Evolutionary conservation across 2,113 vertebrate species (phyloP), one percentile per base, ranked within the genome.

Genomic region (Tursiops truncatus): DNA sequence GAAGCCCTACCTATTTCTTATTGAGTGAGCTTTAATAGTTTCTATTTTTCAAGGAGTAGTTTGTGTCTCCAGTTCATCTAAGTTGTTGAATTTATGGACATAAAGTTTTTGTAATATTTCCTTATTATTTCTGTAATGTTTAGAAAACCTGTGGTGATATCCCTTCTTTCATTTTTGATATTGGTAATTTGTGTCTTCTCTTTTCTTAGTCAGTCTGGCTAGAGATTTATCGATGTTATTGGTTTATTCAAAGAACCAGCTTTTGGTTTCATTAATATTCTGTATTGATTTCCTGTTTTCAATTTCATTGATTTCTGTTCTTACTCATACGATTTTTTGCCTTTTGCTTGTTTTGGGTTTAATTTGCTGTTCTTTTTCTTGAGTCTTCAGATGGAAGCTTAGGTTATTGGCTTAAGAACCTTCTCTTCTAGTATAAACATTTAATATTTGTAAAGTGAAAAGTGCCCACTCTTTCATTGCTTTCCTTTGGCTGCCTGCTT

Each of bases 301-400:
- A 80, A 20, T 65, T 82, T 87, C 33, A 76, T 25, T 82, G 58
- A 36, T 81, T 95, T 85, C 33, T 93, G 63, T 28, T 86, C 25
- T 87, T 74, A 3, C 36, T 38, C 53, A 89, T 62, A 31, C 50
- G 31, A 41, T 50, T 65, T 94, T 91, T 88, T n/a, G 8, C 38
- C 63, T 63, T 96, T 63, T 96, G 91, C 62, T 95, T 79, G 23
- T 74, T 71, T 95, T 88, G 50, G 31, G 12, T 63, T 60, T 93
- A 74, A 53, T 82, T 81, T 93, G 33, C 67, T 89, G 2, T 73
- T 65, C 44, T 83, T 65, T 89, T 92, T 91, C 53, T 79, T 21
- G 14, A 62, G 41, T 84, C 63, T 58, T 82, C 58, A 58, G 26
- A 71, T 92, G 62, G 62, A 83, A 44, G 50, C 6, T 70, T 90